A percentile compares a stretch with the other conserved stretches of the same genome.
These are phyloP conservation scores for Phortica okadai DNA, from an alignment of 2,888 invertebrate genomes.

Conservation along the genomic window DNA sequence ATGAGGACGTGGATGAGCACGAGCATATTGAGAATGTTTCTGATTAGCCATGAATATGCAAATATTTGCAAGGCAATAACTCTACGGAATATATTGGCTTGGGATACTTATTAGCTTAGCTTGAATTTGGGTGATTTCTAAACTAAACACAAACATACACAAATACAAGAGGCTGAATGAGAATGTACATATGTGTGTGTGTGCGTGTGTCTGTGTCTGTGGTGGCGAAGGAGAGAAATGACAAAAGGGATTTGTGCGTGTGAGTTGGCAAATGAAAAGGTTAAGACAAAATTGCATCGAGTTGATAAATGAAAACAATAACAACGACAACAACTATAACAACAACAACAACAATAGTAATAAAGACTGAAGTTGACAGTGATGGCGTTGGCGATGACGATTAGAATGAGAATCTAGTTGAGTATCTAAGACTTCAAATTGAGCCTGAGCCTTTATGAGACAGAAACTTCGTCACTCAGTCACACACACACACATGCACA, in stretches of 20 bases:
- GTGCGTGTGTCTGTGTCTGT: background rate
- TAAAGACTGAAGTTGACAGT: background rate
- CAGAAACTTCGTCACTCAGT: too few relatives aligned
- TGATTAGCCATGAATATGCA: constrained; percentile 19
- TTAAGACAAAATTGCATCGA: background rate
- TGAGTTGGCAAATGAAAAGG: background rate
- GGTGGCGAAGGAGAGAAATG: too few relatives aligned
- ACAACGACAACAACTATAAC: background rate
- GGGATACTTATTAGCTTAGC: constrained; percentile 3
- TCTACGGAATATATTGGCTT: background rate
- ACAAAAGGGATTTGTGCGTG: background rate
- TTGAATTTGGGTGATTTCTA: background rate
- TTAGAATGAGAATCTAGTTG: background rate
- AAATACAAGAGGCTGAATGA: background rate
- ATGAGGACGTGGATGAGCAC: background rate
- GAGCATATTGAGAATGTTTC: background rate
- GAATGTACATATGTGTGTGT: background rate
- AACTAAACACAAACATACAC: background rate
- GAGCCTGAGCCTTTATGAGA: too few relatives aligned
- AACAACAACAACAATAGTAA: background rate
- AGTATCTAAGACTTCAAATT: background rate
- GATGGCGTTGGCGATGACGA: background rate
- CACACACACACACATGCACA: too few relatives aligned
- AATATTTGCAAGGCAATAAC: constrained; percentile 17
- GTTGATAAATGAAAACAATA: background rate